Evolutionary conservation across 2,113 vertebrate species (phyloP).

Genomic region (Phalacrocorax aristotelis): DNA sequence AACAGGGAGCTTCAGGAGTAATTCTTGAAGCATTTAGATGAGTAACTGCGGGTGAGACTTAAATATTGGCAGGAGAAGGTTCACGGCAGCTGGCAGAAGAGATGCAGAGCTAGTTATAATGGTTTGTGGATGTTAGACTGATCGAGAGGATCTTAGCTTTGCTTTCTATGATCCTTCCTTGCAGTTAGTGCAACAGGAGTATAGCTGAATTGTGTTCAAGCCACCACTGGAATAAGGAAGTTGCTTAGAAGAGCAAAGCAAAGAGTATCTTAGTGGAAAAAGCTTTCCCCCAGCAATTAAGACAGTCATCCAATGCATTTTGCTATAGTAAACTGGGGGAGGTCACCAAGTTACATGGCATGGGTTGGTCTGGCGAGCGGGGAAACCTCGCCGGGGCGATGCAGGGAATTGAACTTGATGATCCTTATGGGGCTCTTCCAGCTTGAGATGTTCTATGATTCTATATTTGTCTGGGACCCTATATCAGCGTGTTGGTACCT

Average conservation of each 20-base stretch:
- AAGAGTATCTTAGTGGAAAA: background rate
- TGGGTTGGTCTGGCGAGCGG: background rate
- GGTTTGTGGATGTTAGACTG: background rate
- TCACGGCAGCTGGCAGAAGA: background rate
- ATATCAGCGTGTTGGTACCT: background rate
- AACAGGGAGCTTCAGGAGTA: background rate
- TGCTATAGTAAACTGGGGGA: background rate
- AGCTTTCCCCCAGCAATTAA: background rate
- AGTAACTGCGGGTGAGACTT: background rate
- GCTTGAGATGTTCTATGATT: background rate
- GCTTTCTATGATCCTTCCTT: background rate
- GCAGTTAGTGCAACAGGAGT: background rate
- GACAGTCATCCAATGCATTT: background rate
- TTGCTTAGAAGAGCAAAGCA: background rate
- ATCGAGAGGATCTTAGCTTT: background rate
- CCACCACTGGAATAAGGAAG: background rate
- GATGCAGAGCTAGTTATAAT: background rate
- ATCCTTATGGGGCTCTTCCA: background rate
- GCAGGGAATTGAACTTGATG: background rate
- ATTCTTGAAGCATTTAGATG: background rate
- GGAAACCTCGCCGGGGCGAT: background rate
- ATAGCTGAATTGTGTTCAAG: background rate
- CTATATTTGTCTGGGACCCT: fast-evolving
- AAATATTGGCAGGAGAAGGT: background rate
- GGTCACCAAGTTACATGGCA: background rate